Percentiles rank a stretch among this genome's conserved stretches.
phyloP scores from a whole-genome alignment of 2,113 vertebrate genomes.

The Polypterus bichir region DNA sequence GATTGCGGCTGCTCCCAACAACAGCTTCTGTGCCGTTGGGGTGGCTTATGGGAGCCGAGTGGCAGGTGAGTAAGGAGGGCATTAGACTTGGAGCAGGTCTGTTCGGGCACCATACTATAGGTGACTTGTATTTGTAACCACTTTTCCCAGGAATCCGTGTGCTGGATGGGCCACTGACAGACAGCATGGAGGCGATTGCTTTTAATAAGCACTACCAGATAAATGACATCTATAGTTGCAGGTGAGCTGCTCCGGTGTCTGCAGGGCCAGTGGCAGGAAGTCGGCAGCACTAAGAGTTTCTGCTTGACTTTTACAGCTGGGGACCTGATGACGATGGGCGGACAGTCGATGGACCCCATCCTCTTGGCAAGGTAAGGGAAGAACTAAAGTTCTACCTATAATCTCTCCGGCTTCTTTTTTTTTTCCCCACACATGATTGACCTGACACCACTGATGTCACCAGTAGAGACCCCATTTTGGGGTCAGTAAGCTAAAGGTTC shows the following conservation, averaged over 20 bases:
- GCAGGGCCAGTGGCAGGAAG: fast-evolving
- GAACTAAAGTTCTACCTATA: too few species aligned
- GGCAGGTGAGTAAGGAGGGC: slow-evolving; percentile 54
- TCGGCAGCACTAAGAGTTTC: fast-evolving
- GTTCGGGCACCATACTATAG: too few species aligned
- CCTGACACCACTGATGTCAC: too few species aligned
- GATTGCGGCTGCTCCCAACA: slow-evolving; percentile 84
- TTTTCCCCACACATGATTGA: too few species aligned
- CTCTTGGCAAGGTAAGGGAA: slow-evolving; percentile 82
- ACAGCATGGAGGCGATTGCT: slow-evolving; percentile 92
- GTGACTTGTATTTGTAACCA: too few species aligned
- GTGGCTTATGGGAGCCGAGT: slow-evolving; percentile 85
- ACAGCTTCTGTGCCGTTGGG: slow-evolving; percentile 87
- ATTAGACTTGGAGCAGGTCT: too few species aligned
- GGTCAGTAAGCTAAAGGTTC: too few species aligned
- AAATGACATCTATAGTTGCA: slow-evolving; percentile 98
- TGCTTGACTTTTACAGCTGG: slow-evolving; percentile 61
- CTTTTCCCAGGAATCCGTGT: slow-evolving; percentile 76
- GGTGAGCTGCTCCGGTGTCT: slow-evolving; percentile 42
- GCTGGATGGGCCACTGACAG: slow-evolving; percentile 85
- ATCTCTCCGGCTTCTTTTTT: too few species aligned
- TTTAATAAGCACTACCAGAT: slow-evolving; percentile 98
- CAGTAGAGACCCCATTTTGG: too few species aligned
- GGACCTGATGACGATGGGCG: slow-evolving; percentile 92
- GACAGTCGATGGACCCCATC: slow-evolving; percentile 90